These are phyloP conservation scores for Brevimyrus niger DNA, from an alignment of 2,113 vertebrate species.

Conservation along the genomic window DNA sequence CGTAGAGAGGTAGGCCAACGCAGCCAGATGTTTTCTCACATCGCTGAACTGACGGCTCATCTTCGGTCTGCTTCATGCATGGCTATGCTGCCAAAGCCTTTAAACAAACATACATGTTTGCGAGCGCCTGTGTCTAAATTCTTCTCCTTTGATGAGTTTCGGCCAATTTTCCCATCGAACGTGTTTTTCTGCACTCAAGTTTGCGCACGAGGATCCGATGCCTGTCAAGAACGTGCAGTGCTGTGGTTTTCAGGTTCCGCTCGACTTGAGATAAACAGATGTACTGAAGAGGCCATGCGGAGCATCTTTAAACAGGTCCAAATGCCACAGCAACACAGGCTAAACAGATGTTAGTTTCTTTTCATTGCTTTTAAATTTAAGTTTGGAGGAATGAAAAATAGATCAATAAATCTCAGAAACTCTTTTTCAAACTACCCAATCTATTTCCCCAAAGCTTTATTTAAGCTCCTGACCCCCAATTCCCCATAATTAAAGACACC, in stretches of 20 bases:
- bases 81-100: not conserved
- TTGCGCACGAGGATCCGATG: constrained; percentile 10
- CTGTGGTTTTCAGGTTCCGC: not conserved
- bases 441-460: not conserved
- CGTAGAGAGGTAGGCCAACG: not conserved
- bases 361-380: not conserved
- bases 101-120: not conserved
- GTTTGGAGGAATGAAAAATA: not conserved
- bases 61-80: not conserved
- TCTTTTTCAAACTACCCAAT: not conserved
- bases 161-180: constrained; percentile 13
- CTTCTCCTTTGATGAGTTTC: constrained; percentile 15
- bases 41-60: not conserved
- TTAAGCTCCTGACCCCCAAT: not conserved
- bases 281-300: not conserved
- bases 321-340: not conserved
- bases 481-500: not conserved
- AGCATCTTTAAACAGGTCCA: not conserved
- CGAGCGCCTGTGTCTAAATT: constrained; percentile 2
- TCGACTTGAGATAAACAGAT: not conserved
- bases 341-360: not conserved
- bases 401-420: not conserved
- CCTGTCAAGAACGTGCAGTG: not conserved
- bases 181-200: constrained; percentile 1
- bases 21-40: not conserved